Evolutionary conservation across 2,797 vertebrate genomes (phyloP).

Genomic region (Lagorchestes hirsutus): DNA sequence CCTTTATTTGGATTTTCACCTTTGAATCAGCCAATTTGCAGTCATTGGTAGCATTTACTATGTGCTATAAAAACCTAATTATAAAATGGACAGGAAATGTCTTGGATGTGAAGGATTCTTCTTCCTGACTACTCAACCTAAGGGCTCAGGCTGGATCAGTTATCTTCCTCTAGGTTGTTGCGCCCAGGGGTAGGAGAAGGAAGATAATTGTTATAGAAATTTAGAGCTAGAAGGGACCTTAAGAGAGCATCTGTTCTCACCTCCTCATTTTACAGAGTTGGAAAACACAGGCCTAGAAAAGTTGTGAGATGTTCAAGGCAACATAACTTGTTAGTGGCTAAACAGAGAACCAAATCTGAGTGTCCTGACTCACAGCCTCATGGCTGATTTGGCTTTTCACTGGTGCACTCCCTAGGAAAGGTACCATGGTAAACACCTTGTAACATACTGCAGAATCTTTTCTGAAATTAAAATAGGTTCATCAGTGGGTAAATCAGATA

Average conservation of each 20-base stretch:
- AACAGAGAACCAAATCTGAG: background rate
- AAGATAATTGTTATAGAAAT: background rate
- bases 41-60: conserved; percentile 5
- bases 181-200: background rate
- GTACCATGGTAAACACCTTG: background rate
- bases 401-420: background rate
- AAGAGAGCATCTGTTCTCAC: background rate
- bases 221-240: background rate
- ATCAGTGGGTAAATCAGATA: background rate
- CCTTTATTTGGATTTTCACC: conserved; percentile 25
- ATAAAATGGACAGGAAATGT: conserved; percentile 37
- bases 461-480: background rate
- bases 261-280: background rate
- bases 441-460: background rate
- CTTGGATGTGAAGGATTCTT: background rate
- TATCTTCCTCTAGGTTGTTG: background rate
- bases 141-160: background rate
- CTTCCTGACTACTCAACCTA: background rate
- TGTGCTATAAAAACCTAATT: conserved; percentile 52
- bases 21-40: conserved; percentile 40
- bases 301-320: background rate
- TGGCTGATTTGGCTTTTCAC: background rate
- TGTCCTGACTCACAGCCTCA: background rate
- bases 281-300: background rate
- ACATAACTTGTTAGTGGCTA: background rate